phyloP scores from a whole-genome alignment of 2,797 vertebrate species.

The Huso huso region DNA sequence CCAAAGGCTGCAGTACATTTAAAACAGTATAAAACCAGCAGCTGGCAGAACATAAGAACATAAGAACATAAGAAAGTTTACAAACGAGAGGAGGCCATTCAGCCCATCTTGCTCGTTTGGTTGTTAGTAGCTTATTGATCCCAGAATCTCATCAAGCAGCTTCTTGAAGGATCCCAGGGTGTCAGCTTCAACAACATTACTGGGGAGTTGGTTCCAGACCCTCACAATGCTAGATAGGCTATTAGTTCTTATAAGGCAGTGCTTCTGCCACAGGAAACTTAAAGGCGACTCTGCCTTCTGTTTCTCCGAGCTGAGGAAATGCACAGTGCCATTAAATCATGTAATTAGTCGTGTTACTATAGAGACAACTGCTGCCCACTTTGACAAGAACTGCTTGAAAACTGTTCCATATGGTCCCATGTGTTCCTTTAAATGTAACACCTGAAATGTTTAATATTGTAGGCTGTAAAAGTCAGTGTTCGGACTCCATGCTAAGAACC shows the following conservation, averaged over 20 bases:
- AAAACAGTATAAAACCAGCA: neutral
- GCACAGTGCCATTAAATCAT: constrained; percentile 15
- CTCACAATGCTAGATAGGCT: neutral
- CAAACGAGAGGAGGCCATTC: neutral
- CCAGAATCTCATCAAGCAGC: too few relatives aligned
- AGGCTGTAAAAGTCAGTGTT: neutral
- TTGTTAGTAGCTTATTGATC: too few relatives aligned
- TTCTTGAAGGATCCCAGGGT: too few relatives aligned
- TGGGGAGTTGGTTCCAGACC: too few relatives aligned
- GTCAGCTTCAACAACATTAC: too few relatives aligned
- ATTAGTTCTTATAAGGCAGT: neutral
- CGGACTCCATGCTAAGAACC: neutral
- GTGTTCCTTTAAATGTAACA: constrained; percentile 9
- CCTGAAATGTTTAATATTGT: constrained; percentile 9
- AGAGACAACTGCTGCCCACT: neutral
- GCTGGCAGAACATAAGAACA: neutral
- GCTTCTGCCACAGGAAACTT: neutral
- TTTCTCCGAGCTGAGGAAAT: constrained; percentile 6
- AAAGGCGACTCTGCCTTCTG: neutral
- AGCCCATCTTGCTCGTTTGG: too few relatives aligned
- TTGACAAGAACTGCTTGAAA: constrained; percentile 9
- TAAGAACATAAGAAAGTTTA: too few relatives aligned
- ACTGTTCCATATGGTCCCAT: constrained; percentile 15
- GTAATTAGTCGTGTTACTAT: constrained; percentile 13
- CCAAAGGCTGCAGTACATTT: constrained; percentile 5